phyloP scores from a whole-genome alignment of 2,888 invertebrate genomes.

The Siphonodentalium dalli region DNA sequence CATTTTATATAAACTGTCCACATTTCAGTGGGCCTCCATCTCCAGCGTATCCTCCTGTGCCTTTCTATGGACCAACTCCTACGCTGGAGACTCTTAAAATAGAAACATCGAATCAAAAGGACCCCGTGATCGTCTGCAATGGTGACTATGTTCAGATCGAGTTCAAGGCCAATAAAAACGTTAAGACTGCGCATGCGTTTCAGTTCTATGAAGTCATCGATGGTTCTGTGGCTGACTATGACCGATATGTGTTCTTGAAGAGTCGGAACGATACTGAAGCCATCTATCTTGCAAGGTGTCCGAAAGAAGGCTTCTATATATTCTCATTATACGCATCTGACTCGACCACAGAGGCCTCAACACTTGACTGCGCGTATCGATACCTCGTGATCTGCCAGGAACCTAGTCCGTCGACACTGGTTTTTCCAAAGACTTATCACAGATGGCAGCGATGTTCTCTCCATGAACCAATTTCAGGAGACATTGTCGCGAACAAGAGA shows the following conservation, averaged over 20 bases:
- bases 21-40: constrained; percentile 43
- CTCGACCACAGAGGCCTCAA: constrained; percentile 28
- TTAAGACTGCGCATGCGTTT: constrained; percentile 57
- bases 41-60: constrained; percentile 53
- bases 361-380: constrained; percentile 55
- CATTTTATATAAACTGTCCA: constrained; percentile 56
- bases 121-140: constrained; percentile 52
- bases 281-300: constrained; percentile 59
- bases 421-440: constrained; percentile 56
- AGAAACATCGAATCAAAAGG: constrained; percentile 41
- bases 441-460: constrained; percentile 58
- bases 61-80: constrained; percentile 57
- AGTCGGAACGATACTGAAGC: constrained; percentile 52
- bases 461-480: constrained; percentile 59
- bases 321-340: constrained; percentile 58
- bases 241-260: constrained; percentile 55
- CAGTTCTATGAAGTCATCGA: constrained; percentile 54
- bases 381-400: constrained; percentile 60
- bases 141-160: constrained; percentile 56
- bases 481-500: constrained; percentile 54
- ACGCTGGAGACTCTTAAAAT: constrained; percentile 50
- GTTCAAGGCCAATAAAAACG: constrained; percentile 46
- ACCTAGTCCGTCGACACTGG: constrained; percentile 42
- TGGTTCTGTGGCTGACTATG: constrained; percentile 50
- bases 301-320: constrained; percentile 59